A percentile compares a stretch with the other conserved stretches of the same genome.
phyloP scores from a whole-genome alignment of 2,113 vertebrate species.

The Alouatta palliata region DNA sequence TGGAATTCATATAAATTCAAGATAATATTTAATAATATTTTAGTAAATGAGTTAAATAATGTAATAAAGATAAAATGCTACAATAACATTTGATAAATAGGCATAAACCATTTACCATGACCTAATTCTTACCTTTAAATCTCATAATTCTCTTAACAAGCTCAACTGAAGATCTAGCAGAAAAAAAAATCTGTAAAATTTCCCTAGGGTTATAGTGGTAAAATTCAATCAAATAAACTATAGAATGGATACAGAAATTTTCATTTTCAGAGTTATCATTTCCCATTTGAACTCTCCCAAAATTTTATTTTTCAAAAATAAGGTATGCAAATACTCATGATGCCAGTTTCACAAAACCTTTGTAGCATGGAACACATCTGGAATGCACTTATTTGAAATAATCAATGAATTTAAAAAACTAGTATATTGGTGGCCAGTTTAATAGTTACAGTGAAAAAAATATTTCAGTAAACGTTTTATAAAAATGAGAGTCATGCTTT shows the following conservation, averaged over 20 bases:
- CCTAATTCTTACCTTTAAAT: background rate
- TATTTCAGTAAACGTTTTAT: background rate
- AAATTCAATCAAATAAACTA: background rate
- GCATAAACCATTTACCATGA: background rate
- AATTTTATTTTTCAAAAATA: background rate
- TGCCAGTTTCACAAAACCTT: background rate
- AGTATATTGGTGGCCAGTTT: background rate
- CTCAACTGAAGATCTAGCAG: background rate
- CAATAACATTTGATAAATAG: background rate
- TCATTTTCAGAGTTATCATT: background rate
- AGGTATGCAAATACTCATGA: background rate
- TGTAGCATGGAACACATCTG: background rate
- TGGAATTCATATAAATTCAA: background rate
- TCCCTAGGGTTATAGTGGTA: background rate
- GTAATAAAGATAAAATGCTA: background rate
- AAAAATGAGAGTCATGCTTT: conserved; percentile 20
- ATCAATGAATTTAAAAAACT: background rate
- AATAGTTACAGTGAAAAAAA: conserved; percentile 40
- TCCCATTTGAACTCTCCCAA: background rate
- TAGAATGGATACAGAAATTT: background rate
- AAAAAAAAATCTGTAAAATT: background rate
- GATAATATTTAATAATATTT: background rate
- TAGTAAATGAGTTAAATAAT: background rate
- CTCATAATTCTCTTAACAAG: background rate
- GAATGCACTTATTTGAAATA: background rate